These are phyloP conservation scores for Ladona fulva DNA, from an alignment of 1,140 invertebrate genomes.

Conservation along the genomic window DNA sequence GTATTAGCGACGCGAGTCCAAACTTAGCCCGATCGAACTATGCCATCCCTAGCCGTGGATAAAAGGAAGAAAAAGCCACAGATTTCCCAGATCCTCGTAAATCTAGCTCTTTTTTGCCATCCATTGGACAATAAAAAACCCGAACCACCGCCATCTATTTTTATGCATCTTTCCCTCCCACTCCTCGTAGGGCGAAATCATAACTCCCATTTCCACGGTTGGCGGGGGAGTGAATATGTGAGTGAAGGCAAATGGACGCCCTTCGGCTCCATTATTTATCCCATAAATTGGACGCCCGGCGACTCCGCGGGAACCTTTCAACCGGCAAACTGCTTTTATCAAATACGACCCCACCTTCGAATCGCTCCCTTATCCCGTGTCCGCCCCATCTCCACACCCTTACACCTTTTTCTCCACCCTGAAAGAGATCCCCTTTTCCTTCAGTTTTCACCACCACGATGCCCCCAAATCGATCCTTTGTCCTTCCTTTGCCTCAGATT, in stretches of 20 bases:
- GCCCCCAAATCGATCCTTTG: background rate
- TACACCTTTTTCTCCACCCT: background rate
- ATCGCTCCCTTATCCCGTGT: background rate
- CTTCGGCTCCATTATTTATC: background rate
- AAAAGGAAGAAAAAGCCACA: no score
- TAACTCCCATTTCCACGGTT: background rate
- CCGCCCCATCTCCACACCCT: background rate
- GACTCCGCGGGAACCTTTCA: slow-evolving; percentile 6
- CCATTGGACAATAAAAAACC: no score
- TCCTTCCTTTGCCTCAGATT: no score
- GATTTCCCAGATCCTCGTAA: no score
- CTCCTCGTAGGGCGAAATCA: background rate
- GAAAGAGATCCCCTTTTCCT: background rate
- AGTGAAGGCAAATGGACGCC: background rate
- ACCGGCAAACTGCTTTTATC: slow-evolving; percentile 4
- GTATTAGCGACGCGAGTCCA: no score
- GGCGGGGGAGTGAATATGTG: background rate
- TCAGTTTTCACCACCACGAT: background rate
- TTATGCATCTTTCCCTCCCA: background rate
- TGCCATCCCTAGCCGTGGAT: no score
- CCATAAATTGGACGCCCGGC: slow-evolving; percentile 1
- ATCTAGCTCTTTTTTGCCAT: no score
- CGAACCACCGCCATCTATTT: background rate
- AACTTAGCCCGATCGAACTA: no score
- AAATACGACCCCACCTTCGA: background rate